Conservation (phyloP, 2,888 invertebrate genomes). For the Netelia virgata region DNA sequence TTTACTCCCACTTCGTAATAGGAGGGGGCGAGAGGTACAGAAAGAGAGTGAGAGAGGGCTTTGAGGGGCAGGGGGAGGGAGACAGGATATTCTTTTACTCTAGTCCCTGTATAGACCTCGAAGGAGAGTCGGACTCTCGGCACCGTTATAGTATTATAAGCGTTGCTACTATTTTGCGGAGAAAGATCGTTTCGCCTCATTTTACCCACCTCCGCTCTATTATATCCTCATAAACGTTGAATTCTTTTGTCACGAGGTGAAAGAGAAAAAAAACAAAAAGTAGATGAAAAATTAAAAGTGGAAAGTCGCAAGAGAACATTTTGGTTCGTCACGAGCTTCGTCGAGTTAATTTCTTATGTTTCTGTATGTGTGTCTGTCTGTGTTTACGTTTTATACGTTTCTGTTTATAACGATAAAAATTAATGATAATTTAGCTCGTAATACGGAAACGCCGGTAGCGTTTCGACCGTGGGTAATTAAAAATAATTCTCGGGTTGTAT, state of each 20-base stretch:
- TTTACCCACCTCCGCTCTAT: constrained; percentile 16
- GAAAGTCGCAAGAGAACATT: background rate
- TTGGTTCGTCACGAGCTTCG: background rate
- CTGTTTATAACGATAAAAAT: background rate
- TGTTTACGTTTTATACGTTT: background rate
- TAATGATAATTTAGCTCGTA: too few species aligned
- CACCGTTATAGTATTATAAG: background rate
- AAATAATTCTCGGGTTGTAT: background rate
- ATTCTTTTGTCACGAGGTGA: background rate
- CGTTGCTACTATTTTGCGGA: constrained; percentile 3
- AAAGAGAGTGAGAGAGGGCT: background rate
- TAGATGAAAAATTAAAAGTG: constrained; percentile 7
- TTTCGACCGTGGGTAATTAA: too few species aligned
- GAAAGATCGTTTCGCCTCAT: constrained; percentile 41
- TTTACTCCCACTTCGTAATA: constrained; percentile 76
- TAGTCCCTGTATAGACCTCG: background rate
- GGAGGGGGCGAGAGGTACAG: too few species aligned
- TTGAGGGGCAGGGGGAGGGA: background rate
- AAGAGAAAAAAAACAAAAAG: background rate
- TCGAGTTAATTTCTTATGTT: background rate
- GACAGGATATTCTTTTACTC: background rate
- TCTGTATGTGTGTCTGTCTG: background rate
- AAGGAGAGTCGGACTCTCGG: constrained; percentile 28
- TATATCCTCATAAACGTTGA: constrained; percentile 9
- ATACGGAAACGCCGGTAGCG: too few species aligned